Evolutionary conservation across 2,888 invertebrate species (phyloP), one percentile per base, ranked within the genome.

Genomic region (Leptopilina drosophilae): DNA sequence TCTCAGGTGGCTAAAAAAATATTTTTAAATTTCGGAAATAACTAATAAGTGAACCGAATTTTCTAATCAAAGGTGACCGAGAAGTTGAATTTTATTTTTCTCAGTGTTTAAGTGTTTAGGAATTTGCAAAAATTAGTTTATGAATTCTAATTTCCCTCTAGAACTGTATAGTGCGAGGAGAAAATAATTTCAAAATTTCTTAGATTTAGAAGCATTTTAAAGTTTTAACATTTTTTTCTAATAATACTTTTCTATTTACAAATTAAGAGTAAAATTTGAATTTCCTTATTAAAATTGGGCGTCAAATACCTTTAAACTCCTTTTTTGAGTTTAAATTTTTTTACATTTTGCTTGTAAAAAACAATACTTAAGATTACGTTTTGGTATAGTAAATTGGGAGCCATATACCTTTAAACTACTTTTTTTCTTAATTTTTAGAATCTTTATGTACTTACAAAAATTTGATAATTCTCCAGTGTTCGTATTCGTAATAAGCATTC

Each of bases 1-100:
- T 69, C 26, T 69, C 26, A 69, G 26, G 14, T 53, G 53, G 53
- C 69, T 69, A 26, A 11, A 69, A 69, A 12, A 69, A 26, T 69
- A 69, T 69, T 69, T 53, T 69, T 69, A 69, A 69, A 69, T 53
- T 53, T 7, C 6, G 53, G 8, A 20, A 53, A 56, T 26, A 53
- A 26, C 14, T 53, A 26, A 69, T 14, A 26, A 56, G 53, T 69
- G 69, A 26, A 26, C 5, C 11, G 0, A 53, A 69, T 26, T 14
- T 69, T 53, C 1, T 26, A 5, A 53, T 26, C 53, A 5, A 20
- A 53, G 3, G 49, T 69, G 26, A 53, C 4, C 7, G 40, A 5
- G 26, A 26, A 64, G 12, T 12, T 8, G 26, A 64, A 64, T 11
- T 26, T 64, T 5, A 64, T 26, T 64, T 12, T 11, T 1, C 5